Conservation (phyloP, 2,113 vertebrate genomes). For the Fregetta grallaria region DNA sequence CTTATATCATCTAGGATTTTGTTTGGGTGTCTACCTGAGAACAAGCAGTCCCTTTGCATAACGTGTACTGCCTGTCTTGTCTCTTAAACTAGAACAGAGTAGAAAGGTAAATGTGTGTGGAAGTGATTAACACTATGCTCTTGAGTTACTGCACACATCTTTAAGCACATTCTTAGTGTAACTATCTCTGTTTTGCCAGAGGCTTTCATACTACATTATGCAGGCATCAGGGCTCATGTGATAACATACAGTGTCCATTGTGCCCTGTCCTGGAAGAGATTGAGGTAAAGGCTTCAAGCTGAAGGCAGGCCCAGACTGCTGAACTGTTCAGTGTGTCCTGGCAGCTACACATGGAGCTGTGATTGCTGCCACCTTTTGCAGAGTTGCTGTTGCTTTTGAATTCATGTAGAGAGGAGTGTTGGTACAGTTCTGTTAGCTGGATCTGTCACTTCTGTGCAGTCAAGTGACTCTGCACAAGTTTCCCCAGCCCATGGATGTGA, state of each 20-base stretch:
- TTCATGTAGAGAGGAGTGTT: background rate
- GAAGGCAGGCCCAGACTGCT: background rate
- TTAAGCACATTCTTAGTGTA: background rate
- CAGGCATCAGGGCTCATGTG: background rate
- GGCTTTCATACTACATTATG: background rate
- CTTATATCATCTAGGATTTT: background rate
- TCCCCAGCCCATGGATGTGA: background rate
- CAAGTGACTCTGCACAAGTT: background rate
- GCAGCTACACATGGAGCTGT: background rate
- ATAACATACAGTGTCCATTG: background rate
- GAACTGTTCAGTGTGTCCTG: background rate
- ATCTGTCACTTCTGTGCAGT: background rate
- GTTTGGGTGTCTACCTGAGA: background rate
- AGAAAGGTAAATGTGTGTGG: background rate
- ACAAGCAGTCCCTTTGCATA: background rate
- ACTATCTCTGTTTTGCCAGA: background rate
- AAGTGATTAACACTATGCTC: background rate
- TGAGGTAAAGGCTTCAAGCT: background rate
- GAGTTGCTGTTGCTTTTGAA: background rate
- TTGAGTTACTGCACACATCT: background rate
- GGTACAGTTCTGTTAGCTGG: background rate
- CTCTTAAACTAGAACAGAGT: background rate
- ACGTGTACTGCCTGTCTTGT: background rate
- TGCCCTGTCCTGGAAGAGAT: background rate
- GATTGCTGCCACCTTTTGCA: background rate